Evolutionary conservation across 1,140 invertebrate genomes (phyloP), one percentile per base, ranked within the genome.

Genomic region (Neelides sp.): DNA sequence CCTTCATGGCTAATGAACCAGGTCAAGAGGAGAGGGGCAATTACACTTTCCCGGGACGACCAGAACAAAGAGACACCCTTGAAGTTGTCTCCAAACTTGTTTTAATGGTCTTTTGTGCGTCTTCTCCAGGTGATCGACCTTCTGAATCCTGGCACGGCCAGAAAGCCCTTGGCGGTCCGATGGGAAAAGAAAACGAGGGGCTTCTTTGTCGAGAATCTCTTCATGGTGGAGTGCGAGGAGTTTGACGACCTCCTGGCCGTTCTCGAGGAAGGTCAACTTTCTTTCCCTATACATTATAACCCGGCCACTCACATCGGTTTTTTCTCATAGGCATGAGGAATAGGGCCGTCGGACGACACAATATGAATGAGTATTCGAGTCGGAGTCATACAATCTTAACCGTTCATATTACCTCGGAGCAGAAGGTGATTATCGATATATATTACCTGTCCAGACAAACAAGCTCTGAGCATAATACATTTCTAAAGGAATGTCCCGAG

Each of bases 301-400:
- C n/a, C n/a, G n/a, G n/a, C n/a, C n/a, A n/a, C 4, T 13, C 7
- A n/a, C 34, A 7, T 23, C 26, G 13, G n/a, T 17, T 45, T 55
- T 42, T 49, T 53, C n/a, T 69, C 56, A 8, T 48, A 85, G 83
- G 84, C 13, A 80, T 87, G 76, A 76, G 79, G 50, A 89, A 91
- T 66, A 73, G 87, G 49, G 79, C 85, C 5, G 78, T 89, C 2
- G 87, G 89, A 36, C 70, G 78, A 19, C 94, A 96, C 66, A 85
- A 87, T 54, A 96, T 97, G 92, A 98, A 98, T 66, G 83, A 92
- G 43, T 78, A 91, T 66, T 95, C 90, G 1, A 93, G 88, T 43
- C 77, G 93, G 55, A 95, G 90, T 59, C 93, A 98, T 70, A 92
- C 92, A 1, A 82, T 98, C 46, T 77, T 98, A 28, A 91, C 88